Conservation (phyloP, 92 coral and sea anemone genomes). For the Meandrina meandrites region DNA sequence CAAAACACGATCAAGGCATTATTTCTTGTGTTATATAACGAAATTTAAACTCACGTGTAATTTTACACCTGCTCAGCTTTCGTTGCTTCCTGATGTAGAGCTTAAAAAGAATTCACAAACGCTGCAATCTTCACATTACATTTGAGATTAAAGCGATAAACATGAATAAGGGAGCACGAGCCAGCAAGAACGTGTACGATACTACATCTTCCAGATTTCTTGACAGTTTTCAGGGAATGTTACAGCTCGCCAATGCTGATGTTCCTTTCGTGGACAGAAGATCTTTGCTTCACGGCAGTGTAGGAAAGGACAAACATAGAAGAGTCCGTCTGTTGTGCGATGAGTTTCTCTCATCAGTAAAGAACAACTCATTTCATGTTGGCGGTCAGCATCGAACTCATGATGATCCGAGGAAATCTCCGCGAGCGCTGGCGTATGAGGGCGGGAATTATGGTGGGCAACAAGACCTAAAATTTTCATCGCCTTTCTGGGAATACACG, state of each 20-base stretch:
- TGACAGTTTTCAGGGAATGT: constrained; percentile 6
- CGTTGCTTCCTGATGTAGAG: neutral
- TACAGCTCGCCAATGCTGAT: neutral
- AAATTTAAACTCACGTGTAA: constrained; percentile 10
- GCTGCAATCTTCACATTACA: neutral
- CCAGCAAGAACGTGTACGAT: neutral
- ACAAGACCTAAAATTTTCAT: too few species aligned
- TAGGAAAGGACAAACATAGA: too few species aligned
- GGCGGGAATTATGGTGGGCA: too few species aligned
- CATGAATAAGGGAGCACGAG: neutral
- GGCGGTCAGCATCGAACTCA: too few species aligned
- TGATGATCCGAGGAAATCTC: too few species aligned
- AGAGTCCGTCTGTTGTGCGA: too few species aligned
- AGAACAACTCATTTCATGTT: too few species aligned
- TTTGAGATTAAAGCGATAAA: neutral
- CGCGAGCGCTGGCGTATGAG: too few species aligned
- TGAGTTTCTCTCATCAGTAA: too few species aligned
- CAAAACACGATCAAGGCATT: neutral
- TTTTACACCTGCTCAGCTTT: neutral
- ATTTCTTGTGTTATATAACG: constrained; percentile 16
- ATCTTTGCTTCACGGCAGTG: too few species aligned
- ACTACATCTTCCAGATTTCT: neutral
- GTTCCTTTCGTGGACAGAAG: constrained; percentile 20
- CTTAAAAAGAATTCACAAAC: neutral
- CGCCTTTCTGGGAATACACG: neutral